Evolutionary conservation across 2,888 invertebrate species (phyloP).

Genomic region (Pachliopta kotzebuea): DNA sequence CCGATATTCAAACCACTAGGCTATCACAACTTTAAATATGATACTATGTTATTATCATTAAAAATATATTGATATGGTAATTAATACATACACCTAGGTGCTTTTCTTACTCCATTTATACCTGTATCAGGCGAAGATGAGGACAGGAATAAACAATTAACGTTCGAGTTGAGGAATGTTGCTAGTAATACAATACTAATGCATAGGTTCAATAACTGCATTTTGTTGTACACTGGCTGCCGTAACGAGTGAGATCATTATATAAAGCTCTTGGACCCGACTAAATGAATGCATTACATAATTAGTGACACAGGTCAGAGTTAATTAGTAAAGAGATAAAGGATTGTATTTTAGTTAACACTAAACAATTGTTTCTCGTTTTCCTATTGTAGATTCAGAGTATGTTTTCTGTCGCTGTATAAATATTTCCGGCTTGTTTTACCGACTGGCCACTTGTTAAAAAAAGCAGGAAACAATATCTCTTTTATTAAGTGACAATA

Average conservation of each 20-base stretch:
- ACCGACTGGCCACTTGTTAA: too few relatives aligned
- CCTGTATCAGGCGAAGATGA: conserved; percentile 48
- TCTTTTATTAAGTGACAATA: too few relatives aligned
- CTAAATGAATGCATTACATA: conserved; percentile 23
- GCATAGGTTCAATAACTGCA: conserved; percentile 12
- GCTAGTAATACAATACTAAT: conserved; percentile 35
- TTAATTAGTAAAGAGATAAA: conserved; percentile 47
- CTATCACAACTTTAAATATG: too few relatives aligned
- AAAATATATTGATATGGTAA: background rate
- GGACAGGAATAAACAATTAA: conserved; percentile 43
- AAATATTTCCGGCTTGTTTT: too few relatives aligned
- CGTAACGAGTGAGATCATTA: conserved; percentile 13
- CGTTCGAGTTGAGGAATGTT: conserved; percentile 29
- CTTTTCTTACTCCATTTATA: conserved; percentile 57
- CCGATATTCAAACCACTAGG: too few relatives aligned
- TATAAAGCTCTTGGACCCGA: conserved; percentile 5
- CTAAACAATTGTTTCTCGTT: too few relatives aligned
- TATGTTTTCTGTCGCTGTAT: too few relatives aligned
- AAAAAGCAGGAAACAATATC: too few relatives aligned
- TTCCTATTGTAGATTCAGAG: too few relatives aligned
- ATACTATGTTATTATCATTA: background rate
- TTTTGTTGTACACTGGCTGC: conserved; percentile 13
- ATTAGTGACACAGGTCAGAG: conserved; percentile 63
- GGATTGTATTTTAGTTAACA: conserved; percentile 21
- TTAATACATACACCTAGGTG: conserved; percentile 62